Evolutionary conservation across 1,140 invertebrate species (phyloP).

Genomic region (Pseudomyrmex gracilis): DNA sequence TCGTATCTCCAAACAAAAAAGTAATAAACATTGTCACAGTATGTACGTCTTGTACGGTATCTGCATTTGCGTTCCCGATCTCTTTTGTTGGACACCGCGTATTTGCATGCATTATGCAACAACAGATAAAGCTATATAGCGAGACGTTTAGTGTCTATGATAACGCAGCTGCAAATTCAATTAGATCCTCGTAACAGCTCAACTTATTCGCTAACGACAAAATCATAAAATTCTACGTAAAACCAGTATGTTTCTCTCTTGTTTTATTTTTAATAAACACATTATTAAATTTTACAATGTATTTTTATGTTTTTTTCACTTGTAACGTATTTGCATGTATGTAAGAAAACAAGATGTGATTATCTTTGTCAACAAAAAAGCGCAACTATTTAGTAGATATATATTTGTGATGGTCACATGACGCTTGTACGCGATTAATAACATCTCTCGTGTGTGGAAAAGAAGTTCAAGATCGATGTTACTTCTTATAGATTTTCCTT

Average conservation of each 20-base stretch:
- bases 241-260: not conserved
- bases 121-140: slow-evolving; percentile 20
- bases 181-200: slow-evolving; percentile 45
- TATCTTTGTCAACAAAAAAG: no score
- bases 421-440: no score
- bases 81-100: not conserved
- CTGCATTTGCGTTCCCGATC: not conserved
- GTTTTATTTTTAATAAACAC: no score
- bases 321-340: no score
- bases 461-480: no score
- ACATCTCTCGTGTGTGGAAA: no score
- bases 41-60: not conserved
- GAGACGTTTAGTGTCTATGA: slow-evolving; percentile 38
- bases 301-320: no score
- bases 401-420: no score
- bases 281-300: not conserved
- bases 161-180: slow-evolving; percentile 63
- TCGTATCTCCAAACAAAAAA: not conserved
- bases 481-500: no score
- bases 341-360: no score
- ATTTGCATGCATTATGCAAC: slow-evolving; percentile 59
- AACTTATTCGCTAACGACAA: not conserved
- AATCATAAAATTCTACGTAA: not conserved
- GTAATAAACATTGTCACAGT: not conserved
- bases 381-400: no score